Base-by-base conservation (phyloP, 2,888 invertebrate species). In the Melanostoma mellinum region DNA sequence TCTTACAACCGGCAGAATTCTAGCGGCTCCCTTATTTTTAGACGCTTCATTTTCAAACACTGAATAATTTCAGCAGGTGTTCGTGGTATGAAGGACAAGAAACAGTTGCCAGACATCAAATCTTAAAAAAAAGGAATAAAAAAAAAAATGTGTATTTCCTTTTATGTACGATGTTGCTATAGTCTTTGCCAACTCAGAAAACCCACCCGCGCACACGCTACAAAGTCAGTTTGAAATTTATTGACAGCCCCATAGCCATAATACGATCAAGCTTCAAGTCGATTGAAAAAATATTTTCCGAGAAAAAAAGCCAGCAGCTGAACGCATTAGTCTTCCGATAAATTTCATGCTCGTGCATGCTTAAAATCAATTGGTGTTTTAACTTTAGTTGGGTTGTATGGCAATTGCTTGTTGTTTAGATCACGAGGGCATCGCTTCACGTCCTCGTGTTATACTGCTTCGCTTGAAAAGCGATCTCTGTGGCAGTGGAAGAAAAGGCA, bases 261-360 rank as follows among this genome's bases (percentile, higher is more conserved):
- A 40, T 48, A n/a, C 38, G 72, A 46, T 52, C 50, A 74, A 79
- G 68, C 74, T 84, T 78, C 74, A 46, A 69, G 48, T 65, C 50
- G 73, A 78, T 84, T 60, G 50, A 53, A 40, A 61, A 69, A 38
- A 10, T 32, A 52, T 69, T 46, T 44, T 30, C 48, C 52, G 50
- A 78, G 53, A 74, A 79, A 50, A 68, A 75, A 72, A 76, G 56
- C 56, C 8, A 80, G 58, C 85, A 85, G 85, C 85, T 85, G 85
- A 85, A 68, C 71, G 46, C 80, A 80, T 80, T 75, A 75, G 85
- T 80, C 68, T 55, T 58, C 81, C 65, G 81, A 81, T 81, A 81
- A 81, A 81, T 81, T 81, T 79, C 61, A 58, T 55, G 46, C 46
- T 52, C 20, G 9, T 30, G 48, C 63, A 8, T 53, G 69, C 35